Base-by-base conservation (phyloP, 2,797 vertebrate genomes). In the Aplochiton taeniatus region DNA sequence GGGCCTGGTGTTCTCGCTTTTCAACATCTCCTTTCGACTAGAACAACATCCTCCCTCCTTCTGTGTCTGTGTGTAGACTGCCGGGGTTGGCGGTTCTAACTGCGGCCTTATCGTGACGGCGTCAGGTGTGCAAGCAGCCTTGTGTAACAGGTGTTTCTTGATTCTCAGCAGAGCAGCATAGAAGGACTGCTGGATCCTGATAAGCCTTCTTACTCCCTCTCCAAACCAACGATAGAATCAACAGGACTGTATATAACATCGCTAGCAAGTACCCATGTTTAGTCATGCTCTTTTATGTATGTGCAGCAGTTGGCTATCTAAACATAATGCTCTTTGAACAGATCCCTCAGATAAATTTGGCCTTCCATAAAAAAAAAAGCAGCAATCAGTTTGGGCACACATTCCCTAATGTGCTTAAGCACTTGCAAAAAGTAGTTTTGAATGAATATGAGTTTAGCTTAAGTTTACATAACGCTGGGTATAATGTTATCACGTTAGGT, bases 81-180 rank as follows among this genome's bases (percentile, higher is more conserved):
- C 58, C 49, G 17, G 5, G 57, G 53, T 51, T 8, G 50, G 8
- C 45, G 47, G 16, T 14, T 66, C 66, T 17, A 7, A 63, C 5
- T 50, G 13, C 14, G 18, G 66, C 77, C 76, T 83, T 83, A 85
- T 87, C 87, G 18, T 42, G 56, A 45, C 0, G 18, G 58, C 75
- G 66, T 83, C 75, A 77, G 80, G 62, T 45, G 75, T 52, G 46
- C 66, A 68, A 11, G 5, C 9, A 53, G 69, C 68, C 61, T 72
- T 65, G 81, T 88, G 67, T 77, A 85, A 85, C 85, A 88, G 82
- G 85, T 88, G 84, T 75, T 76, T 14, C 47, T 74, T 79, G 63
- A 48, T 65, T 45, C 44, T 56, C 9, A 1, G 14, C 42, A n/a
- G 47, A 43, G 17, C n/a, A 8, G 69, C 63, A 70, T 56, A 64